Evolutionary conservation across 23 tunicate species (phyloP).

Genomic region (Diplosoma virens): DNA sequence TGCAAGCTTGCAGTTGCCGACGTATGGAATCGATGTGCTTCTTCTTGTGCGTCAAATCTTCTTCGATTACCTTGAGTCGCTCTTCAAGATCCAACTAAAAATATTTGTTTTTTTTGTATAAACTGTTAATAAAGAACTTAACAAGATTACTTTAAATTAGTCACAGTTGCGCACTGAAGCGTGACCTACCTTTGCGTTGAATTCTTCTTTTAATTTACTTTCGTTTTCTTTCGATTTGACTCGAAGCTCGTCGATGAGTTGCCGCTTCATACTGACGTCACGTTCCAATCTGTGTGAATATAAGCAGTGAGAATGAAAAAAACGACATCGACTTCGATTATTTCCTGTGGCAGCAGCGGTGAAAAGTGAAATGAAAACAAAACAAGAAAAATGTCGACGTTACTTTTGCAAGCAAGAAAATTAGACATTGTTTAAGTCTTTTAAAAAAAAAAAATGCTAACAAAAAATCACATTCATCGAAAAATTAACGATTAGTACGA

Average conservation of each 20-base stretch:
- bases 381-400: too few relatives aligned
- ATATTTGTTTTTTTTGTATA: not conserved
- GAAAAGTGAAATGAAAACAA: too few relatives aligned
- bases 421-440: too few relatives aligned
- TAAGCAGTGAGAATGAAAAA: not conserved
- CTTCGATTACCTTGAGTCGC: constrained; percentile 39
- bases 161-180: not conserved
- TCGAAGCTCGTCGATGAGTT: constrained; percentile 85
- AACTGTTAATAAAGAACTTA: not conserved
- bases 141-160: not conserved
- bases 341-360: too few relatives aligned
- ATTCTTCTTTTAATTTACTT: constrained; percentile 30
- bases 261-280: constrained; percentile 80
- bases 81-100: constrained; percentile 54
- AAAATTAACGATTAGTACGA: too few relatives aligned
- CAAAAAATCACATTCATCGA: too few relatives aligned
- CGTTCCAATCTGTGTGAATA: constrained; percentile 82
- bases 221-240: constrained; percentile 57
- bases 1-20: constrained; percentile 76
- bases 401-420: too few relatives aligned
- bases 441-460: too few relatives aligned
- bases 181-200: constrained; percentile 28
- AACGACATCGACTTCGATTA: not conserved
- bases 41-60: constrained; percentile 78
- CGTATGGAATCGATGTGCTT: constrained; percentile 81